These are phyloP conservation scores for Sebastes vulpes DNA, from an alignment of 2,797 vertebrate genomes.

Conservation along the genomic window DNA sequence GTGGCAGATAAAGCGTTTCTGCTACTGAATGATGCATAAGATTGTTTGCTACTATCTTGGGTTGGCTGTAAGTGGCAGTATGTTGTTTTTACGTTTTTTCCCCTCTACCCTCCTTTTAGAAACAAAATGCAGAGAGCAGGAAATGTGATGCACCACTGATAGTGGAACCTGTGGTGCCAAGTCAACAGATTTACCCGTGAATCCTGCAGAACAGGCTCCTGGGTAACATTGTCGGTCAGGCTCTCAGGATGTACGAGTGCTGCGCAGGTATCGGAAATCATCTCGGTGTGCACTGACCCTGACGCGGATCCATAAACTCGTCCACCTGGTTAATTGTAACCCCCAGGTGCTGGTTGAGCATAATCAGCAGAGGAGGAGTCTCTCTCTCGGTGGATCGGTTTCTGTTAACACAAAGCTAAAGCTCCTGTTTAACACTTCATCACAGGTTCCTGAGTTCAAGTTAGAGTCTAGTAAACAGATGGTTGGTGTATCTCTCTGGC, in stretches of 20 bases:
- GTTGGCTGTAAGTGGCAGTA: slow-evolving; percentile 19
- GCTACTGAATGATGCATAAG: slow-evolving; percentile 34
- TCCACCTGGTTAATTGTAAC: slow-evolving; percentile 12
- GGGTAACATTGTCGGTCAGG: slow-evolving; percentile 8
- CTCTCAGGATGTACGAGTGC: slow-evolving; percentile 13
- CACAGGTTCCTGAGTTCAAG: neutral
- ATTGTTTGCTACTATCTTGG: slow-evolving; percentile 30
- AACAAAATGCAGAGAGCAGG: slow-evolving; percentile 53
- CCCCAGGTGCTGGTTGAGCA: slow-evolving; percentile 7
- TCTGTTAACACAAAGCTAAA: neutral
- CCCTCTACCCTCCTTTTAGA: neutral
- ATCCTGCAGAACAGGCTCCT: slow-evolving; percentile 36
- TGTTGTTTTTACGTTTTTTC: slow-evolving; percentile 7
- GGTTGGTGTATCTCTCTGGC: neutral
- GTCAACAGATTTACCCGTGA: slow-evolving; percentile 62
- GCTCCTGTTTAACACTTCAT: neutral
- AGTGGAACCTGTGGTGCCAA: slow-evolving; percentile 43
- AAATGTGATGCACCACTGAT: slow-evolving; percentile 62
- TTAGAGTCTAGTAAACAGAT: slow-evolving; percentile 2
- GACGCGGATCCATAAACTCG: slow-evolving; percentile 22
- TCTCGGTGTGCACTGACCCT: slow-evolving; percentile 21
- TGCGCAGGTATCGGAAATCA: slow-evolving; percentile 16
- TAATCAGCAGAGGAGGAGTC: neutral
- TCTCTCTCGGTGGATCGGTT: neutral
- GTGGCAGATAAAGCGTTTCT: neutral